Base-by-base conservation (phyloP, 2,888 invertebrate genomes). In the Oasisia sp. region DNA sequence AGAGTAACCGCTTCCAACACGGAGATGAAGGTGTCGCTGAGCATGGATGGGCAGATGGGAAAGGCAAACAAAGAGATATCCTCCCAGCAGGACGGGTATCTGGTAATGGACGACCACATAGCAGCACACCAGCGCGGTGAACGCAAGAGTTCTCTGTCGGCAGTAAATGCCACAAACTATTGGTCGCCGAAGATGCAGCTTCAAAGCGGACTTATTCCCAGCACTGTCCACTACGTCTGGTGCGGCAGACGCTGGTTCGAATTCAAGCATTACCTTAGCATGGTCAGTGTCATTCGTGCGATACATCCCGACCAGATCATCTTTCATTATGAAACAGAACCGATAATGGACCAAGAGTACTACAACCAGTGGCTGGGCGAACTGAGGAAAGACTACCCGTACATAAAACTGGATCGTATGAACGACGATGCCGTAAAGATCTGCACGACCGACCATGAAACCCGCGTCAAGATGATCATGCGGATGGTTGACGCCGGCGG, bases 241-340 rank as follows among this genome's bases (percentile, higher is more conserved):
- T 96, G 95, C 92, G 93, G 94, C 0, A 93, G 32, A 19, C 32
- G 93, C 9, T 94, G 95, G 90, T 95, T 96, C 92, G 94, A 94
- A 89, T 96, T 95, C 93, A 94, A 94, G 45, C 94, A 95, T 92
- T 95, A 95, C 93, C 93, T 96, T 38, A 95, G 95, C 44, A 94
- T 96, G 8, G 45, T 95, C 32, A 94, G 93, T 58, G 92, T 91
- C 12, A 56, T 94, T 8, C 38, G 92, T 89, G n/a, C 92, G 1
- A 89, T 95, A 58, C 93, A 94, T 89, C 95, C 96, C 5, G 95
- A 96, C 93, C 93, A 94, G 9, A 94, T 96, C 0, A 94, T 94
- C 50, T 94, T 95, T 74, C 94, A 95, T 90, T 94, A 94, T 90
- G 93, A 93, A 8, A 27, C 91, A 7, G 27, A 92, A 56, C 94